Evolutionary conservation across 2,113 vertebrate genomes (phyloP), one percentile per base, ranked within the genome.

Genomic region (Ctenomys sociabilis): DNA sequence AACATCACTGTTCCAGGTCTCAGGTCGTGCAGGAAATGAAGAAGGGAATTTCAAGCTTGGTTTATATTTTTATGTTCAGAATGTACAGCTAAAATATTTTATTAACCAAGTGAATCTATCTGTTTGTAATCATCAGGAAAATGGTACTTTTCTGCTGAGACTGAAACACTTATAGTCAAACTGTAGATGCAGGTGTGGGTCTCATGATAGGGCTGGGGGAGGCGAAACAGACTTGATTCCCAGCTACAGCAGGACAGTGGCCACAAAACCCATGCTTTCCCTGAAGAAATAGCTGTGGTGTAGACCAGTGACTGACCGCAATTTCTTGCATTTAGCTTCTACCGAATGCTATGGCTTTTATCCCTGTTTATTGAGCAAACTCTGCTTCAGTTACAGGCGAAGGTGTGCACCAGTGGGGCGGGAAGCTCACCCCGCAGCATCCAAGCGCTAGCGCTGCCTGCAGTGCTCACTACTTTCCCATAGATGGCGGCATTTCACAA

Each of bases 401-500:
- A 0, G 0, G 32, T 73, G 28, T 3, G 90, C 87, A 81, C 73
- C 45, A 35, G 66, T 8, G 49, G 77, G 86, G 30, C 13, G 9
- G 68, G 61, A 7, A 12, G 17, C 16, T 3, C 5, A 22, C 45
- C 14, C 45, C 59, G 66, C 5, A 83, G 82, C 94, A 95, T 93
- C 2, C 45, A n/a, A 17, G 73, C 70, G 1, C 37, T 0, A 49
- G 21, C 19, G 0, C 0, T 3, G 90, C 22, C 14, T 21, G 97
- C 95, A 97, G 35, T 98, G 30, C 28, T 94, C 9, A 0, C 7
- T 0, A 1, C 54, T 85, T 9, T 68, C 98, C 99, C 97, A 99
- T 98, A 99, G 99, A 99, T 99, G 99, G 99, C 99, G 99, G 99
- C 99, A 99, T 99, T 98, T 99, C 98, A 98, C 99, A 99, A 99